Evolutionary conservation across 2,797 vertebrate species (phyloP).

Genomic region (Chrysocyon brachyurus): DNA sequence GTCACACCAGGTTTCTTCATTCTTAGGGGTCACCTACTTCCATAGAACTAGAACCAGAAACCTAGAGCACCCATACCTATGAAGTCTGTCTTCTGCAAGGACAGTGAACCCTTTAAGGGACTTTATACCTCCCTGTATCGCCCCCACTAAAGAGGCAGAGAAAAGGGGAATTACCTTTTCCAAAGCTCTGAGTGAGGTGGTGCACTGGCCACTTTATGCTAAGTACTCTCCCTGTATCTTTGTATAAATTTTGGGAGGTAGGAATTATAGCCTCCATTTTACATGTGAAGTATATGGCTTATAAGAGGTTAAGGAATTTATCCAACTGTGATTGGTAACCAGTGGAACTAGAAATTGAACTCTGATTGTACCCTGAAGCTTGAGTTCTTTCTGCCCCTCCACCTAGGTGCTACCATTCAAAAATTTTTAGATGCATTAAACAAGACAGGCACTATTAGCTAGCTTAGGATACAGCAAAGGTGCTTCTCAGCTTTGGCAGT

Average conservation of each 20-base stretch:
- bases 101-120: background rate
- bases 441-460: constrained; percentile 28
- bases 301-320: constrained; percentile 41
- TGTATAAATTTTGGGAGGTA: constrained; percentile 20
- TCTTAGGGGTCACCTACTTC: constrained; percentile 62
- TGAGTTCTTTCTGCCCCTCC: constrained; percentile 57
- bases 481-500: constrained; percentile 41
- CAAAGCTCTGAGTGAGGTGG: background rate
- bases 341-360: constrained; percentile 64
- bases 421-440: constrained; percentile 61
- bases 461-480: constrained; percentile 6
- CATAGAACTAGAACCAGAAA: constrained; percentile 54
- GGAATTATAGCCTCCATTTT: constrained; percentile 64
- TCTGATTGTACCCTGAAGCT: constrained; percentile 53
- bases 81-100: background rate
- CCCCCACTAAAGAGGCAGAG: background rate
- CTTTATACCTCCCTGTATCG: background rate
- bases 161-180: constrained; percentile 1
- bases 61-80: background rate
- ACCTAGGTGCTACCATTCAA: constrained; percentile 48
- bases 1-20: constrained; percentile 21
- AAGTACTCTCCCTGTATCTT: background rate
- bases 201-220: background rate
- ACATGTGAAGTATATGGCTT: constrained; percentile 55
- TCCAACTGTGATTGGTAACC: constrained; percentile 30